Evolutionary conservation across 2,113 vertebrate genomes (phyloP).

Genomic region (Xyliphius kryptos): DNA sequence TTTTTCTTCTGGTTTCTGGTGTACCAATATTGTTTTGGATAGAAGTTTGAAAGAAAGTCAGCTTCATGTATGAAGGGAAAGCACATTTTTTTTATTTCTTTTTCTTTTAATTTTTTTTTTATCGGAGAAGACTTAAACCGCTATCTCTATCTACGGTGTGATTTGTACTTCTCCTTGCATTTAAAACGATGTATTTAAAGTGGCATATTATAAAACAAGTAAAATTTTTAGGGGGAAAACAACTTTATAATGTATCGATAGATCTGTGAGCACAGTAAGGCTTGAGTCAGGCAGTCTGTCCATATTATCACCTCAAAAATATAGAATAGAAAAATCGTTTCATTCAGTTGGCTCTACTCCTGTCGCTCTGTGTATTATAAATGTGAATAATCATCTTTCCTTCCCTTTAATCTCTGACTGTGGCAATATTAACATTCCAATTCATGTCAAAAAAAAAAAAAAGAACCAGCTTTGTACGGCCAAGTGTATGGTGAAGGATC

Average conservation of each 20-base stretch:
- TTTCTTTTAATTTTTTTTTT: too few relatives aligned
- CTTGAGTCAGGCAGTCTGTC: conserved; percentile 8
- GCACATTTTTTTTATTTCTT: conserved; percentile 48
- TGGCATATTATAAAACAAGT: conserved; percentile 36
- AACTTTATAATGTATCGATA: conserved; percentile 9
- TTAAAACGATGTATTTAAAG: conserved; percentile 28
- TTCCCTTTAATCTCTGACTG: neutral
- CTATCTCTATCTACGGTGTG: conserved; percentile 58
- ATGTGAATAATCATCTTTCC: conserved; percentile 1
- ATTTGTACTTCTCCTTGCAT: conserved; percentile 65
- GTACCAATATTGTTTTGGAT: conserved; percentile 29
- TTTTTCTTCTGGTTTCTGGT: too few relatives aligned
- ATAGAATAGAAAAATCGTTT: too few relatives aligned
- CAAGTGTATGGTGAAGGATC: conserved; percentile 24
- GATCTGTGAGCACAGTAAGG: conserved; percentile 9
- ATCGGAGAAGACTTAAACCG: conserved; percentile 50
- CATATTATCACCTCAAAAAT: conserved; percentile 14
- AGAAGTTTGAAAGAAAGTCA: conserved; percentile 27
- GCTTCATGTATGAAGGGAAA: conserved; percentile 42
- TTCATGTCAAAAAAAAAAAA: conserved; percentile 27
- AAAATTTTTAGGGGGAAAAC: neutral
- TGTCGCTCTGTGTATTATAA: conserved; percentile 11
- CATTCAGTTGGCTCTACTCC: conserved; percentile 11
- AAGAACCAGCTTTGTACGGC: conserved; percentile 38
- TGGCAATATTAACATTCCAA: conserved; percentile 70